A percentile compares a stretch with the other conserved stretches of the same genome.
These are phyloP conservation scores for Tretioscincus oriximinensis DNA, from an alignment of 2,113 vertebrate species.

Conservation along the genomic window DNA sequence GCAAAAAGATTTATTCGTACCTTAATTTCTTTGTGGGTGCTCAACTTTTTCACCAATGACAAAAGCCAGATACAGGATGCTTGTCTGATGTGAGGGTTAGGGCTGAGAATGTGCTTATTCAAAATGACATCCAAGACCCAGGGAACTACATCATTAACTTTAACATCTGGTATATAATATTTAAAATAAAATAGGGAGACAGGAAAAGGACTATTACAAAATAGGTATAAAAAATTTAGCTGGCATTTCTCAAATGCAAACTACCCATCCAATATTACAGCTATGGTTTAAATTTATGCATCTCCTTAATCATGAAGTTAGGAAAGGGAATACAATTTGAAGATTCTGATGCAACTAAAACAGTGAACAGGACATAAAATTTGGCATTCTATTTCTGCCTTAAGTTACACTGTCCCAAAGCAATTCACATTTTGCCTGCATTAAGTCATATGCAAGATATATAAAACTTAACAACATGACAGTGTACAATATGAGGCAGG, in stretches of 20 bases:
- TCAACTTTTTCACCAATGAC: conserved; percentile 92
- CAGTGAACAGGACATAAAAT: background rate
- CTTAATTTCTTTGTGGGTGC: conserved; percentile 88
- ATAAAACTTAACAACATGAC: background rate
- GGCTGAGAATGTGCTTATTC: conserved; percentile 86
- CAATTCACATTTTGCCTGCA: background rate
- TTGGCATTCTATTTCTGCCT: too few species aligned
- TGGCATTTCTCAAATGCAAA: background rate
- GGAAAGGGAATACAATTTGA: background rate
- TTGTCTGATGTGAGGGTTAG: conserved; percentile 91
- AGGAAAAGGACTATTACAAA: background rate
- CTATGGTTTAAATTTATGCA: background rate
- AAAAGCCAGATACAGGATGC: conserved; percentile 97
- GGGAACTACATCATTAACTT: conserved; percentile 88
- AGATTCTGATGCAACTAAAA: background rate
- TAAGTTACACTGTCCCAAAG: background rate
- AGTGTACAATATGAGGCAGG: too few species aligned
- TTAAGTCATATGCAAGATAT: background rate
- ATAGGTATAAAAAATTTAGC: fast-evolving
- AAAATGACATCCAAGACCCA: conserved; percentile 91
- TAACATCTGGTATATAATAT: conserved; percentile 72
- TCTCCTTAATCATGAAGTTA: background rate
- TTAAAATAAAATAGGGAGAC: background rate
- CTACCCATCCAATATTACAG: background rate
- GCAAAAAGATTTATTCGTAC: conserved; percentile 63